Base-by-base conservation (phyloP, 1,140 invertebrate species). In the Dreissena rostriformis region DNA sequence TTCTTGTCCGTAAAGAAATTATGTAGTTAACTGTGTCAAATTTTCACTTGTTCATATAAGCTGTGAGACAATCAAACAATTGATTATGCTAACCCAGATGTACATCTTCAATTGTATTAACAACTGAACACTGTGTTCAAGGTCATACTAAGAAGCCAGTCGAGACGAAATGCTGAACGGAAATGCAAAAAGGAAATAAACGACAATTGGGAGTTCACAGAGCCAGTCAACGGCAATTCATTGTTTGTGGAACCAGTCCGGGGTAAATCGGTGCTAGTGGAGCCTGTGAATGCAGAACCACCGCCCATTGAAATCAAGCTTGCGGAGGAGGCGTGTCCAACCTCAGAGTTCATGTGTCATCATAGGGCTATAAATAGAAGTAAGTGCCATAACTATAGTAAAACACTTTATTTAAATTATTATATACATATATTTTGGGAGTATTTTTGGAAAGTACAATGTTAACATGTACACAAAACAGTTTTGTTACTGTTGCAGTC, bases 341-440 rank as follows among this genome's bases (percentile, higher is more conserved):
- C 77, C 8, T 79, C 77, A 57, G 77, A 79, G 19, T 79, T 79
- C 29, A 79, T 79, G 22, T 53, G 67, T 26, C 63, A 66, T 52
- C 29, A 51, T 77, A 14, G 39, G 39, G 39, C 39, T 39, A 39
- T 39, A 39, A 2, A 39, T 39, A 39, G 39, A 39, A 39, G 39
- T 39, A 39, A 39, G 39, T 2, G 4, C 2, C 39, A 39, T 39
- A 39, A 39, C 39, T 39, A 39, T 5, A 39, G 39, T 5, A 39
- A 2, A 39, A 5, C 39, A 39, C 39, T 39, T 5, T 39, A 39
- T 39, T 39, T 8, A 39, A 39, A 39, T 39, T 39, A 39, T 39
- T 39, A 39, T 8, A 39, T 39, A 39, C 4, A 39, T n/a, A n/a
- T n/a, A n/a, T n/a, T n/a, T 39, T 39, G 8, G 39, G 39, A 39